These are phyloP conservation scores for Carposina sasakii DNA, from an alignment of 1,140 invertebrate species.

Conservation along the genomic window DNA sequence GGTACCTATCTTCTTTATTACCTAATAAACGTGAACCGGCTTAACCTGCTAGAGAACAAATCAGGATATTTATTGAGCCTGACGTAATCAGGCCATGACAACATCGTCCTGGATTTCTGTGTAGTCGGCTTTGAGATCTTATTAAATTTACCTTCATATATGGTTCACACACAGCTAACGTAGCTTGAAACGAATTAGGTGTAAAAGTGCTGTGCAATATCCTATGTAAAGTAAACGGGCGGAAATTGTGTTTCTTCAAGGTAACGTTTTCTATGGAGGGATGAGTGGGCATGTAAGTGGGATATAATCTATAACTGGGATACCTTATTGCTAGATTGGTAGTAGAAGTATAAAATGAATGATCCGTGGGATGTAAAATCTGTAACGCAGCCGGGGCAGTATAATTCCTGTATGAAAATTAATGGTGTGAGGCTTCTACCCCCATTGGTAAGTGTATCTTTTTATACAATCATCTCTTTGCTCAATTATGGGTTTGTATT, in stretches of 20 bases:
- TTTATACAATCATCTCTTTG: no score
- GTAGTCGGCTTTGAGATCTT: slow-evolving; percentile 29
- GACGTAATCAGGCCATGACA: slow-evolving; percentile 37
- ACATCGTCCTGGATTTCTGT: slow-evolving; percentile 31
- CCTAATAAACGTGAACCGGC: no score
- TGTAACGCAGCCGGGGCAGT: slow-evolving; percentile 55
- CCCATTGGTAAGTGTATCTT: slow-evolving; percentile 77
- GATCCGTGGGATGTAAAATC: slow-evolving; percentile 66
- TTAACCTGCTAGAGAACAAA: no score
- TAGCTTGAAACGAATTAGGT: no score
- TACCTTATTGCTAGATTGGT: no score
- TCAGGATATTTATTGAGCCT: no score
- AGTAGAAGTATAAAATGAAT: slow-evolving; percentile 61
- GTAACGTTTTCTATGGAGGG: no score
- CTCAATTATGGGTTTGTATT: no score
- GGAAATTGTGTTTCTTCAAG: slow-evolving; percentile 6
- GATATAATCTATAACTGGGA: no score
- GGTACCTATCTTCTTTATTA: no score
- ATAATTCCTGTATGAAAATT: slow-evolving; percentile 76
- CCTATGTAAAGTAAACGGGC: slow-evolving; percentile 12
- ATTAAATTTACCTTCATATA: slow-evolving; percentile 26
- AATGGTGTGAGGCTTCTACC: slow-evolving; percentile 76
- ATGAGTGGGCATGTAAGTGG: no score
- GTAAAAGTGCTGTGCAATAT: slow-evolving; percentile 21
- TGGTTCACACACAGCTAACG: no score